Base-by-base conservation (phyloP, 2,888 invertebrate genomes). In the Eueremaeus valkanovi region DNA sequence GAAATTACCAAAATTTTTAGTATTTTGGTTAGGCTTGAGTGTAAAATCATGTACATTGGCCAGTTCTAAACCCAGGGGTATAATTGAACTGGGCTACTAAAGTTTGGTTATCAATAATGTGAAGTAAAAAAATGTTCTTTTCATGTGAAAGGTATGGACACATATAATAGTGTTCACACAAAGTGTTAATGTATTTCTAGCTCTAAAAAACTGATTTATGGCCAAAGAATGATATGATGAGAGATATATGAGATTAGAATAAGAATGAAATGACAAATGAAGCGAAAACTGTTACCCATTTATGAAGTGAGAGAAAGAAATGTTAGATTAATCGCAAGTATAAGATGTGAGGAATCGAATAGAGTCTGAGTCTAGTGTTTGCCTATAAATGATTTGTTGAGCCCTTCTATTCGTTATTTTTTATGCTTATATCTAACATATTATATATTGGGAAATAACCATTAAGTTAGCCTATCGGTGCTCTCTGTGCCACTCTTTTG, bases 211-310 rank as follows among this genome's bases (percentile, higher is more conserved):
- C 61, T 61, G 61, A 61, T 61, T 61, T 61, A 61, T 61, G 24
- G 13, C 9, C 61, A 29, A n/a, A 6, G 33, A 61, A 61, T 61
- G 29, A 61, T 16, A 31, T 31, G 29, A 31, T 31, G 24, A 61
- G 31, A 33, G n/a, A n/a, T 29, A 61, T 31, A 61, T 31, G 61
- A 61, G 61, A 61, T 61, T 11, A 18, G 61, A 61, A 29, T 61
- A 29, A 29, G 31, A 61, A 61, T 51, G 8, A 61, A 31, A 5
- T 61, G 61, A 61, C 31, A 61, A 61, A 61, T 61, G 61, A 61
- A 61, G 61, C 29, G n/a, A 18, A 51, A 61, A 27, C 6, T 61
- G 29, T 31, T 61, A 61, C 21, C 61, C 61, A 61, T 61, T 61
- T 29, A 61, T 61, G 33, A 55, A 55, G 55, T 55, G 55, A 55